Evolutionary conservation across 2,797 vertebrate genomes (phyloP).

Genomic region (Rallus crepitans): DNA sequence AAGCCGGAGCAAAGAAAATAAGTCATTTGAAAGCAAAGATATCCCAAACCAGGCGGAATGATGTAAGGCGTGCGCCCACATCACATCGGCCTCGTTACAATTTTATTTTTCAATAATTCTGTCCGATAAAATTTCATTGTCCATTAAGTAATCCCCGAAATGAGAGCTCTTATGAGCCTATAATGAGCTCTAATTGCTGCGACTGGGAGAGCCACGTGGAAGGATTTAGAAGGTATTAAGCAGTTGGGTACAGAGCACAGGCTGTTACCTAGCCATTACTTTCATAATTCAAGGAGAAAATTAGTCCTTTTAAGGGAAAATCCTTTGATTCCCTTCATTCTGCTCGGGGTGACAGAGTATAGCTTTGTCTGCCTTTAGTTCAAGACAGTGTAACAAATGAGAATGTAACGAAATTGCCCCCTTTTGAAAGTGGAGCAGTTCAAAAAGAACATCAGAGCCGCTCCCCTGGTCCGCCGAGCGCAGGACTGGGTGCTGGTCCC

Average conservation of each 20-base stretch:
- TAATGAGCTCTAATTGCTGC: conserved; percentile 99
- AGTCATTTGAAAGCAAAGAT: conserved; percentile 67
- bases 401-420: conserved; percentile 82
- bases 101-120: conserved; percentile 97
- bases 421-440: conserved; percentile 75
- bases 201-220: conserved; percentile 99
- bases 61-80: conserved; percentile 86
- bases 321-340: conserved; percentile 93
- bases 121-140: conserved; percentile 97
- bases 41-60: conserved; percentile 86
- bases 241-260: conserved; percentile 95
- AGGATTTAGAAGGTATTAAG: conserved; percentile 99
- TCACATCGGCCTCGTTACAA: conserved; percentile 83
- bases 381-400: conserved; percentile 83
- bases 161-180: conserved; percentile 99
- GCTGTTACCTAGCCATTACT: conserved; percentile 98
- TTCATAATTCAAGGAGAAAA: conserved; percentile 99
- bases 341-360: conserved; percentile 86
- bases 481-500: conserved; percentile 34
- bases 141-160: conserved; percentile 98
- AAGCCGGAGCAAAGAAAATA: conserved; percentile 50
- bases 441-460: conserved; percentile 76
- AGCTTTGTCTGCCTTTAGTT: conserved; percentile 84
- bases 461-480: conserved; percentile 7
- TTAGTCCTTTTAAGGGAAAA: conserved; percentile 96